Conservation (phyloP, 2,113 vertebrate species). For the Camelus bactrianus region DNA sequence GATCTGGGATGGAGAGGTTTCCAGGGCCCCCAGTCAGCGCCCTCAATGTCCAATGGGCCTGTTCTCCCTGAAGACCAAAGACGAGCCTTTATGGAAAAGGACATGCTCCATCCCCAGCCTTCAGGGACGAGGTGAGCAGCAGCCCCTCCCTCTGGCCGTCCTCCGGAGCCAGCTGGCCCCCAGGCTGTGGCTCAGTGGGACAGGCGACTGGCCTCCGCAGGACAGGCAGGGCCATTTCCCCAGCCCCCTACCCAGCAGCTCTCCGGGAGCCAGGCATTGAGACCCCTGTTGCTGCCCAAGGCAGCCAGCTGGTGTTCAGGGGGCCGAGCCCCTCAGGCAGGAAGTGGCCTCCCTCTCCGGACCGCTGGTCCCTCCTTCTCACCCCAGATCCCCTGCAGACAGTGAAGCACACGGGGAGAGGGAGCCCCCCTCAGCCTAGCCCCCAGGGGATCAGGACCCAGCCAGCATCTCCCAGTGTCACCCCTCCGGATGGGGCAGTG, state of each 20-base stretch:
- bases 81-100: not conserved
- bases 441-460: not conserved
- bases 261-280: not conserved
- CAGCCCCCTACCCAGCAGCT: not conserved
- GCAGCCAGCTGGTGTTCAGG: not conserved
- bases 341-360: not conserved
- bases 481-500: not conserved
- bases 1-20: not conserved
- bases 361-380: not conserved
- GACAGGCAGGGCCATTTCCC: not conserved
- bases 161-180: not conserved
- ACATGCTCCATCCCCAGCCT: fast-evolving
- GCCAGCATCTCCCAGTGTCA: not conserved
- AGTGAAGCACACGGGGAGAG: not conserved
- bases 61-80: not conserved
- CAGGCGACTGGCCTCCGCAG: not conserved
- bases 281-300: not conserved
- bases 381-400: not conserved
- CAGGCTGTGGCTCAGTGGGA: not conserved
- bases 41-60: not conserved
- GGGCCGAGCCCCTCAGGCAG: not conserved
- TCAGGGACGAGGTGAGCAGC: not conserved
- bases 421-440: not conserved
- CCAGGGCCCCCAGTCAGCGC: not conserved
- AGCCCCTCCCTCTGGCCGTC: not conserved